Evolutionary conservation across 2,797 vertebrate species (phyloP), one percentile per base, ranked within the genome.

Genomic region (Argentina silus): DNA sequence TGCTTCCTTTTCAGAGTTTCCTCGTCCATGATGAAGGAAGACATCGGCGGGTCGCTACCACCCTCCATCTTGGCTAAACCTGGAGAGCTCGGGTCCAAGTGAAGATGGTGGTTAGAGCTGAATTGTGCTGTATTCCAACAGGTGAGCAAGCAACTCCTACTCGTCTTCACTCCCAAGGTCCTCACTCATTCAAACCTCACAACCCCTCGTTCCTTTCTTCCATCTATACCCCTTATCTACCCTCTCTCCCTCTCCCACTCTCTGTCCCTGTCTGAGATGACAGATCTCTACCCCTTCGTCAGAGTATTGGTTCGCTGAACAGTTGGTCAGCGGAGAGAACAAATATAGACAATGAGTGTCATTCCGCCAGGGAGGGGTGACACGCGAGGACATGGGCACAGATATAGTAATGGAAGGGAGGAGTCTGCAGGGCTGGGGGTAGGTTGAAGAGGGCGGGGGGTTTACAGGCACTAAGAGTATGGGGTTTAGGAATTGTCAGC

Each of bases 1-100:
- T 93, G 93, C 77, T 96, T 97, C 63, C 95, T 95, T 90, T 95
- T 97, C 87, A 92, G 92, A 44, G 88, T 86, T 0, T 94, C 93
- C 76, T 96, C 96, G 5, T 96, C 95, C 89, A 95, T 95, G 78
- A 93, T 92, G 83, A 78, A 92, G 77, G 92, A 91, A 1, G 78
- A 78, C 74, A 93, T 56, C 0, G 88, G 76, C 0, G 56, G 81
- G 3, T 89, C 88, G 36, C 86, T 93, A 63, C 84, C 53, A 0
- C 91, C 89, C 78, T 95, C 95, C 97, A 97, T 97, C 67, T 64
- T 72, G 44, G 3, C 53, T 66, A 21, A 8, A 42, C 36, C 53
- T 6, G 36, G 1, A 14, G 9, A 27, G 2, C 61, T 43, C 60
- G 1, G 3, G 27, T 17, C 6, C 1, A 53, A 51, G 19, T 45